Conservation (phyloP, 2,888 invertebrate genomes). For the Stictocephala bisonia region DNA sequence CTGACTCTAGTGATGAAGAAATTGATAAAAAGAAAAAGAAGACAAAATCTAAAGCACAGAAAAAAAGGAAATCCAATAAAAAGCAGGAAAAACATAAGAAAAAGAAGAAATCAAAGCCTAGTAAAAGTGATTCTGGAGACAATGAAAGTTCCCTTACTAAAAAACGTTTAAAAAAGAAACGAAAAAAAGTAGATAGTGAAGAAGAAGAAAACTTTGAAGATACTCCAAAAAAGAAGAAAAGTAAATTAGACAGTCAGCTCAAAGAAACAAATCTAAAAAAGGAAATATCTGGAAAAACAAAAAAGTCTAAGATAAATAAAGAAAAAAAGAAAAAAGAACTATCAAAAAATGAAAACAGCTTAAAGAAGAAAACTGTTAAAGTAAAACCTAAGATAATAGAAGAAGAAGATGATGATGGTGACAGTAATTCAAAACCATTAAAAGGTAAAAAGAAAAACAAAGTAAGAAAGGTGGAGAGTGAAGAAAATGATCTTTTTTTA, state of each 20-base stretch:
- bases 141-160: neutral
- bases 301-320: slow-evolving; percentile 38
- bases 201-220: slow-evolving; percentile 38
- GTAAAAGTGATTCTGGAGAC: neutral
- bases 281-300: too few relatives aligned
- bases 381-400: neutral
- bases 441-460: slow-evolving; percentile 36
- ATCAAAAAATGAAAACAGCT: slow-evolving; percentile 5
- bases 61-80: too few relatives aligned
- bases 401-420: neutral
- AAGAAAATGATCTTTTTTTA: slow-evolving; percentile 36
- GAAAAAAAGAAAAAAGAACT: slow-evolving; percentile 22
- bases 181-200: slow-evolving; percentile 29
- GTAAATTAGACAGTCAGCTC: slow-evolving; percentile 25
- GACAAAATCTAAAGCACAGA: slow-evolving; percentile 38
- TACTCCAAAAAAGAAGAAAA: slow-evolving; percentile 19
- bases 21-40: slow-evolving; percentile 38
- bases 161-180: slow-evolving; percentile 31
- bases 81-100: slow-evolving; percentile 31
- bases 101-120: slow-evolving; percentile 14
- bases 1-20: slow-evolving; percentile 34
- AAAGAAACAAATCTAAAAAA: neutral
- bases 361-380: slow-evolving; percentile 14
- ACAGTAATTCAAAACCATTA: neutral
- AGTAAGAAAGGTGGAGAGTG: slow-evolving; percentile 29